Percentiles rank a stretch among this genome's conserved stretches.
phyloP scores from a whole-genome alignment of 2,113 vertebrate genomes.

The Morphnarchus princeps region DNA sequence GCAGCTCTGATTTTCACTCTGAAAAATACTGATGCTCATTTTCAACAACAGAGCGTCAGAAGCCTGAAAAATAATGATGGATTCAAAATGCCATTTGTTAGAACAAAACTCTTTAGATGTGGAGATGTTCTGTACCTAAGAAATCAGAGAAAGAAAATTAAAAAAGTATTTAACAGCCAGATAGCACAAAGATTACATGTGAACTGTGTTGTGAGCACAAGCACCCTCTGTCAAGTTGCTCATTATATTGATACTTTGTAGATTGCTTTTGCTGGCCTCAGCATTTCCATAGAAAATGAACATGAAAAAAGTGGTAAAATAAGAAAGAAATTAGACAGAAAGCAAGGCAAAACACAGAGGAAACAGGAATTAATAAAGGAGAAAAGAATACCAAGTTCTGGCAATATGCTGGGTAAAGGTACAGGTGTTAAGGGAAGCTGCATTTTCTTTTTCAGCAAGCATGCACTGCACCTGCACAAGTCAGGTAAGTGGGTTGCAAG shows the following conservation, averaged over 20 bases:
- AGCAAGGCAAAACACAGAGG: background rate
- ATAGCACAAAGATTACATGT: background rate
- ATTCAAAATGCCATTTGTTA: conserved; percentile 44
- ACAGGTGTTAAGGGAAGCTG: background rate
- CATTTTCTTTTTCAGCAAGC: background rate
- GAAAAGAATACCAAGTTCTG: background rate
- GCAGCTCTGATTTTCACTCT: background rate
- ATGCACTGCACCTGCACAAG: background rate
- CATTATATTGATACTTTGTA: background rate
- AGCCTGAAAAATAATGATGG: conserved; percentile 40
- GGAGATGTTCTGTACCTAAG: conserved; percentile 20
- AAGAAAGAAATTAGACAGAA: background rate
- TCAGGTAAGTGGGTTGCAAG: background rate
- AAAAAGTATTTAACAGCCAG: background rate
- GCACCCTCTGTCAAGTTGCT: background rate
- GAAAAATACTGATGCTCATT: background rate
- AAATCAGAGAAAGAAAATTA: conserved; percentile 23
- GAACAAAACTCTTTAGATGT: background rate
- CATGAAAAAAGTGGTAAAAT: background rate
- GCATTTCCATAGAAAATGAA: background rate
- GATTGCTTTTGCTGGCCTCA: background rate
- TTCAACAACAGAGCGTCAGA: background rate
- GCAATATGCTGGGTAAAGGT: background rate
- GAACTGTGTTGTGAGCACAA: background rate
- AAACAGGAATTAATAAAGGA: background rate